Base-by-base conservation (phyloP, 2,888 invertebrate genomes). In the Mythimna vitellina region DNA sequence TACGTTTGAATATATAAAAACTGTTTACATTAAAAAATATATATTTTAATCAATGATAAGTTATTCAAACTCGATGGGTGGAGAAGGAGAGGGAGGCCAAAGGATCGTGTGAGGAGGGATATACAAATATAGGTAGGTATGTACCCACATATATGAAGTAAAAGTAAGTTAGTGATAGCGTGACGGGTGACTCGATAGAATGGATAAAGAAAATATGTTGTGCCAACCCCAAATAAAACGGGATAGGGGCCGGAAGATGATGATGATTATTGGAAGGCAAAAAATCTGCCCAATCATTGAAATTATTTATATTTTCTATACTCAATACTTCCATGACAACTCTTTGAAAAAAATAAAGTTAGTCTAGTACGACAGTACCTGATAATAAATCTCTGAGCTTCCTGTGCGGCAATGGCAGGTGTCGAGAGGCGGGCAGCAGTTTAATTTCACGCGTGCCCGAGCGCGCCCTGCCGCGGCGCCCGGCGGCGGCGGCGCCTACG, bases 361-460 rank as follows among this genome's bases (percentile, higher is more conserved):
- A 20, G 20, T n/a, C n/a, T n/a, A n/a, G n/a, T 20, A 49, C 49
- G 20, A 17, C 38, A 32, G 51, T 35, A 29, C 38, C 61, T 69
- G 71, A 65, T 80, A 70, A 78, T 80, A 70, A 81, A 75, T 78
- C 46, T 67, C 10, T 1, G 9, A 17, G 56, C 61, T 76, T 82
- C 63, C 58, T 58, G 63, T 73, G 65, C n/a, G 61, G 60, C 60
- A 25, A 12, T 22, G 61, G 57, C 76, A 79, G 72, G 79, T 83
- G 83, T 57, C 35, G 72, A 85, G 65, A 77, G 70, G 76, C 76
- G 80, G 67, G 74, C 74, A 61, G 75, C 58, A 75, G 70, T 81
- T 86, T 87, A 86, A 89, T 89, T 89, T 86, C 84, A 88, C 86
- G 89, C 88, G 75, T 79, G 79, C 58, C 70, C 74, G 65, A 75